phyloP scores from a whole-genome alignment of 2,797 vertebrate species.

The Alexandromys oeconomus region DNA sequence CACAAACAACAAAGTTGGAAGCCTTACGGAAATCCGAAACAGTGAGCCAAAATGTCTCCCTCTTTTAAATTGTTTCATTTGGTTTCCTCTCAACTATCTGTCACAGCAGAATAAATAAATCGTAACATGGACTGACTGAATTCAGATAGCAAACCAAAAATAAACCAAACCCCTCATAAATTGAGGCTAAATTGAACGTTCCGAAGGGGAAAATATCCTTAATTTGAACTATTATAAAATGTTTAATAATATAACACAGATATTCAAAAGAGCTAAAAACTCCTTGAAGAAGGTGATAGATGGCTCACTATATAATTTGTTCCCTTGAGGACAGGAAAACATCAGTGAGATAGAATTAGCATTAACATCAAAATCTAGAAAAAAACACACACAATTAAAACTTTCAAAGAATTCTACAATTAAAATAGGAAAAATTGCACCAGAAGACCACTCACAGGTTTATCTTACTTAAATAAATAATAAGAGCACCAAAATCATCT shows the following conservation, averaged over 20 bases:
- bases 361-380: neutral
- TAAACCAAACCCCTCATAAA: neutral
- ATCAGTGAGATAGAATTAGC: neutral
- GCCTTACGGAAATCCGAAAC: neutral
- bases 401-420: neutral
- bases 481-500: neutral
- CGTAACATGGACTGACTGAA: neutral
- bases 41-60: neutral
- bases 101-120: neutral
- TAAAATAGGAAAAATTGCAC: neutral
- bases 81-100: neutral
- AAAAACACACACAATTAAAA: neutral
- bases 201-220: neutral
- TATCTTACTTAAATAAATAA: neutral
- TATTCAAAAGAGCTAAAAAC: neutral
- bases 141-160: neutral
- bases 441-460: neutral
- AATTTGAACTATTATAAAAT: neutral
- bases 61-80: neutral
- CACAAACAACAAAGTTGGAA: neutral
- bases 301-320: neutral
- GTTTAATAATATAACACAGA: neutral
- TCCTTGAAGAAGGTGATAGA: neutral
- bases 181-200: neutral
- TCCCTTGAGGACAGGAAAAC: neutral